A percentile compares a stretch with the other conserved stretches of the same genome.
phyloP scores from a whole-genome alignment of 2,113 vertebrate species.

The Serilophus lunatus region DNA sequence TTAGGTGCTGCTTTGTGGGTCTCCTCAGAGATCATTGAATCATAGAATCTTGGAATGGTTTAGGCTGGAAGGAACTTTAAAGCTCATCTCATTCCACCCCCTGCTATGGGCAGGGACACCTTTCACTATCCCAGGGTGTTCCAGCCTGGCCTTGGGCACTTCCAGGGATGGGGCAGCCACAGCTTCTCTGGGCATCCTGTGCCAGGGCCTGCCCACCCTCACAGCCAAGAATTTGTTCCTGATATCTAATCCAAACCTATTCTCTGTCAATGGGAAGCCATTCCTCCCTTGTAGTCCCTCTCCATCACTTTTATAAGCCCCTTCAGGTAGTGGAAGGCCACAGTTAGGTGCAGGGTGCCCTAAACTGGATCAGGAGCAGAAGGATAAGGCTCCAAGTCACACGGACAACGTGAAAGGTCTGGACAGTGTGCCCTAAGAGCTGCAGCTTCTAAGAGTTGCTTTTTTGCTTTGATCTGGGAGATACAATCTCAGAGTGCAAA shows the following conservation, averaged over 20 bases:
- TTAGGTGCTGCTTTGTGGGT: neutral
- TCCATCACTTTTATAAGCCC: neutral
- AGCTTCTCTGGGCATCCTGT: neutral
- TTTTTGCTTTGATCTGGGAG: neutral
- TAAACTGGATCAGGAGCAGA: neutral
- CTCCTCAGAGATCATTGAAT: neutral
- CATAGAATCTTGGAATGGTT: neutral
- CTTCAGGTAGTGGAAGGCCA: neutral
- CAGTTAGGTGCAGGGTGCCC: neutral
- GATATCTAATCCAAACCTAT: neutral
- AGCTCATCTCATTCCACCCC: neutral
- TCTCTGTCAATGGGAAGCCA: neutral
- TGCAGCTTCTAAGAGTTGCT: neutral
- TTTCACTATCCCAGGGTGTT: neutral
- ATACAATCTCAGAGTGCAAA: neutral
- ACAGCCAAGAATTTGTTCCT: neutral
- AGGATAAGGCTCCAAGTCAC: neutral
- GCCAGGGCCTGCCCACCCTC: neutral
- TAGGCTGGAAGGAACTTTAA: neutral
- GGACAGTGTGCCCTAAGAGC: neutral
- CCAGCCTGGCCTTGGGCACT: neutral
- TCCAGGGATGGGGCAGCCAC: neutral
- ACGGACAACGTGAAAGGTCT: fast-evolving
- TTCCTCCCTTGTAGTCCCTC: neutral
- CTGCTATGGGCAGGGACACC: neutral